Evolutionary conservation across 2,113 vertebrate species (phyloP), one percentile per base, ranked within the genome.

Genomic region (Hemicordylus capensis): DNA sequence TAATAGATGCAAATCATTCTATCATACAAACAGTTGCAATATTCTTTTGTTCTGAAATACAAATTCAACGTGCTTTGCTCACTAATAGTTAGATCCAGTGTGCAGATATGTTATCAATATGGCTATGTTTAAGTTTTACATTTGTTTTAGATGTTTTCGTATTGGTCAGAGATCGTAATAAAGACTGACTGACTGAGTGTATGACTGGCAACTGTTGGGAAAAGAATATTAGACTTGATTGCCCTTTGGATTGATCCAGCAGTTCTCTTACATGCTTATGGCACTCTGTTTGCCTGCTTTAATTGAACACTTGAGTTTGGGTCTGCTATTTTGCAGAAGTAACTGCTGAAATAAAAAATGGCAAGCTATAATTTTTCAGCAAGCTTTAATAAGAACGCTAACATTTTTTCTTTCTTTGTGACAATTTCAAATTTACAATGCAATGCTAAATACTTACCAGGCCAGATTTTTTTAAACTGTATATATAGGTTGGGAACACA

Each of bases 261-360:
- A 42, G 26, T 28, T 4, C 15, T 12, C 6, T 48, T 34, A 37
- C 39, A 56, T 39, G 56, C 31, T 46, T n/a, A 73, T 61, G 61
- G 54, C 54, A 51, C 54, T 89, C 22, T 69, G 48, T 37, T 48
- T 54, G 22, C 34, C 26, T n/a, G 24, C 26, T 74, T 80, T 85
- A 83, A 74, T 74, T 73, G 39, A 61, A 83, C 20, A 48, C 20
- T 73, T 73, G 44, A 46, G 67, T 82, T 73, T 74, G 44, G 1
- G n/a, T 83, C 90, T 94, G 87, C 85, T 92, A 77, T n/a, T 87
- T 84, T 76, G 66, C 90, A 88, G 83, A 87, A 91, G 44, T 84
- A 85, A 85, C 66, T 37, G 81, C 34, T 75, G 83, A 89, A 89
- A 91, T 88, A 58, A 75, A 56, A 91, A 90, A 80, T 81, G 85